Percentiles rank a stretch among this genome's conserved stretches.
These are phyloP conservation scores for Anticlea derivata DNA, from an alignment of 2,888 invertebrate genomes.

Conservation along the genomic window DNA sequence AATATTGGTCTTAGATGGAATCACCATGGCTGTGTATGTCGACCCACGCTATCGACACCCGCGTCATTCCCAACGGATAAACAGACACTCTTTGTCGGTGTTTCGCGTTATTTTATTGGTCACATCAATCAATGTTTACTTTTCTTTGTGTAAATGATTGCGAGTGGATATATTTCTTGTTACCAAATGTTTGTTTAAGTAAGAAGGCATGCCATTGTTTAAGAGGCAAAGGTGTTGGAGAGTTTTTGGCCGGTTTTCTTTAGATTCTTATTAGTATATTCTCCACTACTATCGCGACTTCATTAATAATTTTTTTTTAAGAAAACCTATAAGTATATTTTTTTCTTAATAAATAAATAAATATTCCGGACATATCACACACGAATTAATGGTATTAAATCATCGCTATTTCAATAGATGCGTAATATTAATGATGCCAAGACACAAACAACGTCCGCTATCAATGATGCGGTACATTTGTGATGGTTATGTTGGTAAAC, in stretches of 20 bases:
- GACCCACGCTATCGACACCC: conserved; percentile 65
- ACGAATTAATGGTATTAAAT: too few species aligned
- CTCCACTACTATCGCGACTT: too few species aligned
- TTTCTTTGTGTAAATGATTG: conserved; percentile 17
- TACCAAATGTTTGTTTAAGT: too few species aligned
- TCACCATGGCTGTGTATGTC: conserved; percentile 55
- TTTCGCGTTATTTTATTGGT: conserved; percentile 37
- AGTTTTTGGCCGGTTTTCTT: too few species aligned
- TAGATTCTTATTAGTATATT: too few species aligned
- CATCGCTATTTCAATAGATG: conserved; percentile 20
- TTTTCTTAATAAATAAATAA: too few species aligned
- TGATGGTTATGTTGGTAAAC: conserved; percentile 34
- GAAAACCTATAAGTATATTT: too few species aligned
- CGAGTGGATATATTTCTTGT: background rate
- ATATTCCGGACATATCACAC: too few species aligned
- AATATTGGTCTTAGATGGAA: conserved; percentile 49
- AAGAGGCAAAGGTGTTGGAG: too few species aligned
- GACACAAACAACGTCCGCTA: conserved; percentile 2
- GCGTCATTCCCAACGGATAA: conserved; percentile 59
- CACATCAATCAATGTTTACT: conserved; percentile 33
- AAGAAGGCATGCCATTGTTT: too few species aligned
- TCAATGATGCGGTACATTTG: background rate
- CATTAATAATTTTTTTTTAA: too few species aligned
- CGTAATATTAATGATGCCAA: conserved; percentile 24
- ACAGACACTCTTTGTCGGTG: conserved; percentile 49